Evolutionary conservation across 2,113 vertebrate species (phyloP).

Genomic region (Mobula birostris): DNA sequence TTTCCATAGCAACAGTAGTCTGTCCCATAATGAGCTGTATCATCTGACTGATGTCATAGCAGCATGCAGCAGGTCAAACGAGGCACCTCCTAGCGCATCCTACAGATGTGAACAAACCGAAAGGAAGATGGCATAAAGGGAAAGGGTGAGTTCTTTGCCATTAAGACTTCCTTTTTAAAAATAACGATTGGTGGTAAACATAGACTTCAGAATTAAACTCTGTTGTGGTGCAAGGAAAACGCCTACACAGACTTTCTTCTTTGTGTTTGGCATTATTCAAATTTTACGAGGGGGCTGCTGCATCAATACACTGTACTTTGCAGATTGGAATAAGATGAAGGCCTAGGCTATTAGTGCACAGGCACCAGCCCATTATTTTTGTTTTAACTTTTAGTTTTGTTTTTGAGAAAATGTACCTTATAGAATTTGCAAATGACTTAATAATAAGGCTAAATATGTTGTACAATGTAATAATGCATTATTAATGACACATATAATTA

Average conservation of each 20-base stretch:
- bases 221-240: background rate
- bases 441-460: slow-evolving; percentile 46
- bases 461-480: slow-evolving; percentile 36
- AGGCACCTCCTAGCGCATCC: slow-evolving; percentile 74
- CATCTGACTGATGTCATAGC: slow-evolving; percentile 86
- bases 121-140: slow-evolving; percentile 67
- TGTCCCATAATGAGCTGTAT: slow-evolving; percentile 93
- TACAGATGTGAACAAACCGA: slow-evolving; percentile 74
- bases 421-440: slow-evolving; percentile 53
- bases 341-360: slow-evolving; percentile 51
- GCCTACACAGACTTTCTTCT: slow-evolving; percentile 29
- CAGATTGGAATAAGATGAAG: slow-evolving; percentile 64
- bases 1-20: slow-evolving; percentile 84
- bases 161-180: slow-evolving; percentile 44
- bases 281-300: slow-evolving; percentile 51
- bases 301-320: slow-evolving; percentile 47
- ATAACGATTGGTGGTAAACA: slow-evolving; percentile 46
- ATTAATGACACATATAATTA: slow-evolving; percentile 13
- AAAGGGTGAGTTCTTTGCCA: slow-evolving; percentile 73
- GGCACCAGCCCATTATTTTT: slow-evolving; percentile 28
- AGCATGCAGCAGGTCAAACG: slow-evolving; percentile 80
- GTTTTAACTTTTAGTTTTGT: slow-evolving; percentile 17
- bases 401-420: slow-evolving; percentile 41
- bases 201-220: slow-evolving; percentile 44
- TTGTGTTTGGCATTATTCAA: slow-evolving; percentile 41